Base-by-base conservation (phyloP, 2,888 invertebrate genomes). In the Eugnorisma glareosa region DNA sequence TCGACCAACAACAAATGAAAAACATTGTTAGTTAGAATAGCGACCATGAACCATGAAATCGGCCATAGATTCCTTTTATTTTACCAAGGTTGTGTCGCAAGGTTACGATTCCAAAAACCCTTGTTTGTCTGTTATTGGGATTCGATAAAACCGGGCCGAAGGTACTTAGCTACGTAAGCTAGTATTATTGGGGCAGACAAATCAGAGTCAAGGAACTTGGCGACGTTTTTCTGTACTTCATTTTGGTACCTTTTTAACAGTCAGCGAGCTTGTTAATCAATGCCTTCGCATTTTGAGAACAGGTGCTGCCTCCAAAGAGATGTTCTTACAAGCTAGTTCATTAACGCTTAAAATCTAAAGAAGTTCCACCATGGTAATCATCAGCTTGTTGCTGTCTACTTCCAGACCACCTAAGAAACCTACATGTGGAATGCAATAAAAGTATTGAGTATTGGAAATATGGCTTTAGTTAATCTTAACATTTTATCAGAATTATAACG, bases 101-200 rank as follows among this genome's bases (percentile, higher is more conserved):
- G n/a, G 24, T 51, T n/a, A 31, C 24, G 35, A 18, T 61, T 24
- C 57, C 24, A 40, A 71, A 68, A 79, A 64, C 28, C 73, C 80
- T 68, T 79, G 73, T 81, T 81, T 73, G 61, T 66, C 63, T 45
- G 24, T 79, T 81, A 81, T 81, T 64, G 81, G 73, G 73, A 84
- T 81, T 73, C 81, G 63, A 84, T 81, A 84, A 84, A 81, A 80
- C 64, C 18, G 80, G 28, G 35, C 68, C 64, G 51, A 57, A 66
- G 64, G 45, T 66, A 71, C 43, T 79, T 48, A 70, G 78, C 57
- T 51, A 37, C 57, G 43, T 69, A 45, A 45, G 66, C 69, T 77
- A 64, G 66, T 69, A 72, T 73, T 83, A 79, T 67, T 57, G 51
- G 45, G 37, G 11, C 43, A 64, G 61, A 81, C 35, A 59, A 83